Base-by-base conservation (phyloP, 2,888 invertebrate species). In the Teleiodes luculella region DNA sequence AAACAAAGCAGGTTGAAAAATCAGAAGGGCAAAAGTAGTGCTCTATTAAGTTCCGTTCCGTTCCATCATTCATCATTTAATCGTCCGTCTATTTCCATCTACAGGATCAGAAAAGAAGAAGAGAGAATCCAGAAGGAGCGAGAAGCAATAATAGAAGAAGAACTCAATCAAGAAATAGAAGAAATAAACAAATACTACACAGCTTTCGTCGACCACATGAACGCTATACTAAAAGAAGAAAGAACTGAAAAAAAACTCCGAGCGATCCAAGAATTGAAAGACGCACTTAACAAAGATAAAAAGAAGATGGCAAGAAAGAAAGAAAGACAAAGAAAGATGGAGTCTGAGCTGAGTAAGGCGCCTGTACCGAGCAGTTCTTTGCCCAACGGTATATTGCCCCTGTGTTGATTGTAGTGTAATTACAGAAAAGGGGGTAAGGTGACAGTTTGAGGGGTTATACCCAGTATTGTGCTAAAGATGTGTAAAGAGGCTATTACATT, bases 101-200 rank as follows among this genome's bases (percentile, higher is more conserved):
- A n/a, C 10, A 5, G 36, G 13, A n/a, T 14, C 16, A 24, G 24
- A 11, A 39, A 51, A 14, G 60, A 57, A 52, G 28, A 57, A 47
- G 39, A 52, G 41, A 43, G 48, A 33, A 33, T 49, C 36, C 35
- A 43, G 16, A 50, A 55, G 51, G 45, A 58, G 46, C 39, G 39
- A 47, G 28, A 54, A 55, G 14, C 39, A 6, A 16, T 14, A 1
- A 39, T 39, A 6, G 39, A 16, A 39, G 39, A 39, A 14, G 39
- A 39, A 1, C 16, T 39, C 6, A 10, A 14, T 1, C 16, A 14
- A 1, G 39, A 39, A 10, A 39, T 39, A 4, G 18, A 35, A 14
- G 11, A 11, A 13, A 36, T 16, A 13, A 37, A 37, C 28, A 47
- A 67, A 16, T 31, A 47, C 31, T 28, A 47, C 8, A 31, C 10